These are phyloP conservation scores for Drosophila murphyi DNA, from an alignment of 1,140 invertebrate genomes.

Conservation along the genomic window DNA sequence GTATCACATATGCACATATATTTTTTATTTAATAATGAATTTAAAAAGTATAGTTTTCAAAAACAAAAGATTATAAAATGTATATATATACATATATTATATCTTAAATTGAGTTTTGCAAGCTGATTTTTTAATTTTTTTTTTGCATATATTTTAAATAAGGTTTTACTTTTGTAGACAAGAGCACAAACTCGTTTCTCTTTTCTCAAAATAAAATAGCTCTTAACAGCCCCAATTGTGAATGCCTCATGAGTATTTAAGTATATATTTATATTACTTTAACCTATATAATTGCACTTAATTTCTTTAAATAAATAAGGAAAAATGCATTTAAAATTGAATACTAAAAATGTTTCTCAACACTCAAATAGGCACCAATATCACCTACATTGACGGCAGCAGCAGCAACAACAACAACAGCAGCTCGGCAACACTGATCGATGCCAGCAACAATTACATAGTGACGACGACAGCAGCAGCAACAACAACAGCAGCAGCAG, in stretches of 20 bases:
- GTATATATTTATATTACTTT: constrained; percentile 1
- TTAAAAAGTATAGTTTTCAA: too few relatives aligned
- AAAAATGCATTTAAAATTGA: neutral
- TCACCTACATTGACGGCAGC: constrained; percentile 72
- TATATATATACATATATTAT: too few relatives aligned
- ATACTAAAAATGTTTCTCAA: constrained; percentile 3
- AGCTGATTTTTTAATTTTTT: too few relatives aligned
- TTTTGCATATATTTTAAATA: too few relatives aligned
- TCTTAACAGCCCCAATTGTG: neutral
- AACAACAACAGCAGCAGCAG: constrained; percentile 32
- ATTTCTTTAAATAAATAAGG: neutral
- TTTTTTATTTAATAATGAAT: too few relatives aligned
- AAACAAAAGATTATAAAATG: too few relatives aligned
- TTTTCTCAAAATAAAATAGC: neutral
- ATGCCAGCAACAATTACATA: constrained; percentile 73
- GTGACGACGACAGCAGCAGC: constrained; percentile 62
- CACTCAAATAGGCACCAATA: constrained; percentile 55
- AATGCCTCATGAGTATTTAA: constrained; percentile 11
- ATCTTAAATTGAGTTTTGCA: too few relatives aligned
- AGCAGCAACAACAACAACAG: constrained; percentile 55
- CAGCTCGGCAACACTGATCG: constrained; percentile 50
- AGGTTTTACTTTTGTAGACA: too few relatives aligned
- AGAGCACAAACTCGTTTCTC: too few relatives aligned
- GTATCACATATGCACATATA: too few relatives aligned
- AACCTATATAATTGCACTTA: constrained; percentile 6